A percentile compares a stretch with the other conserved stretches of the same genome.
phyloP scores from a whole-genome alignment of 2,113 vertebrate species.

The Anoura caudifer region DNA sequence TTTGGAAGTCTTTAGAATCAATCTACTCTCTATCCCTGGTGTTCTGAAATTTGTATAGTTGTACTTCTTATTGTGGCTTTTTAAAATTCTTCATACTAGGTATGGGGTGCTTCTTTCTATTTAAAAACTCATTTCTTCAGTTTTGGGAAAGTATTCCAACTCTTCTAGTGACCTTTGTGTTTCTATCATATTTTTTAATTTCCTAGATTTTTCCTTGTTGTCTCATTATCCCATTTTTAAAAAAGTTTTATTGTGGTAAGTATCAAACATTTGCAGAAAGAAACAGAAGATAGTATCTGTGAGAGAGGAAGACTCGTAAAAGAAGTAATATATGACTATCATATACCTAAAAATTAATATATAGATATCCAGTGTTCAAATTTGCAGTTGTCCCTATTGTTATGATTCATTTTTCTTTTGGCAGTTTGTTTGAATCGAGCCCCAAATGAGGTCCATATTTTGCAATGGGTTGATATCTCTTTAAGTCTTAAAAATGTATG shows the following conservation, averaged over 20 bases:
- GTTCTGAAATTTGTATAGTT: neutral
- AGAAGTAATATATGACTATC: neutral
- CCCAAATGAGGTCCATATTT: neutral
- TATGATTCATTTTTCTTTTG: constrained; percentile 9
- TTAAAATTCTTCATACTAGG: neutral
- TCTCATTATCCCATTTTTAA: neutral
- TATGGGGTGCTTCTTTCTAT: neutral
- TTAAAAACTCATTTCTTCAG: neutral
- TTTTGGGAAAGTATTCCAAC: neutral
- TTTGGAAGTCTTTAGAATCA: constrained; percentile 17
- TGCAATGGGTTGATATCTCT: neutral
- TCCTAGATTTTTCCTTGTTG: neutral
- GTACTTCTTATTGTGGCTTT: neutral
- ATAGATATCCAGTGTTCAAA: neutral
- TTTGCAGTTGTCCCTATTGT: neutral
- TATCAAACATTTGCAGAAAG: neutral
- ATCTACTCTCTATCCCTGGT: neutral
- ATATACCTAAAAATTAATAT: constrained; percentile 6
- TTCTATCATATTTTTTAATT: constrained; percentile 1
- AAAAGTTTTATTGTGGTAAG: neutral
- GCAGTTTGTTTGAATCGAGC: neutral
- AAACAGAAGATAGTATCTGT: neutral
- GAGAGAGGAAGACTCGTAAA: neutral
- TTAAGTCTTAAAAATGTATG: neutral
- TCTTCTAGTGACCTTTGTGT: neutral